phyloP scores from a whole-genome alignment of 2,113 vertebrate species.

The Odobenus rosmarus region DNA sequence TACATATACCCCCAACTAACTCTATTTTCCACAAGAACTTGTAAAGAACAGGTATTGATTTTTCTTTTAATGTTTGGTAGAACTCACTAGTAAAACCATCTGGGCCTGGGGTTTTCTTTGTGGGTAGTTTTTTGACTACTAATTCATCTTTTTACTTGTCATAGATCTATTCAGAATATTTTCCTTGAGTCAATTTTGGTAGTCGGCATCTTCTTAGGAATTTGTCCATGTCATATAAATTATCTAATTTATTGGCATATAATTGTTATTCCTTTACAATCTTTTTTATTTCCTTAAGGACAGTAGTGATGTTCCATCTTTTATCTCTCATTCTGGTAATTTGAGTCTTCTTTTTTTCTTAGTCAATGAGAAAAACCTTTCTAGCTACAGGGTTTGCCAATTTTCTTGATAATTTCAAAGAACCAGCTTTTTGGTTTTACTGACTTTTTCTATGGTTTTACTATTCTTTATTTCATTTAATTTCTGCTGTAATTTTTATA shows the following conservation, averaged over 20 bases:
- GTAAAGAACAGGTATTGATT: not conserved
- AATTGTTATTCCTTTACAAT: not conserved
- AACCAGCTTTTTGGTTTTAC: not conserved
- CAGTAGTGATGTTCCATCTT: not conserved
- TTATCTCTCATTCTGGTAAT: not conserved
- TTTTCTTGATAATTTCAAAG: not conserved
- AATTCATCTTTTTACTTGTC: not conserved
- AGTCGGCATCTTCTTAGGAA: not conserved
- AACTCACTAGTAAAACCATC: not conserved
- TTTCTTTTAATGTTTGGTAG: not conserved
- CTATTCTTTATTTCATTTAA: not conserved
- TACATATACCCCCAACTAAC: not conserved
- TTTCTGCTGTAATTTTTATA: not conserved
- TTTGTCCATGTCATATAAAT: not conserved
- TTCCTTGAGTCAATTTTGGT: not conserved
- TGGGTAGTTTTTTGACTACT: not conserved
- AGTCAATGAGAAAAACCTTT: not conserved
- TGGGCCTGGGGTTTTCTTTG: not conserved
- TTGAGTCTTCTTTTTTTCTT: not conserved
- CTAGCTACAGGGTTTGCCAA: not conserved
- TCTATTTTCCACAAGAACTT: not conserved
- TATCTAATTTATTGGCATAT: not conserved
- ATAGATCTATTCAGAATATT: not conserved
- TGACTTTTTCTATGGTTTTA: not conserved
- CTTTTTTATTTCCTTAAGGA: not conserved